Conservation (phyloP, 2,888 invertebrate genomes). For the Dugesia japonica region DNA sequence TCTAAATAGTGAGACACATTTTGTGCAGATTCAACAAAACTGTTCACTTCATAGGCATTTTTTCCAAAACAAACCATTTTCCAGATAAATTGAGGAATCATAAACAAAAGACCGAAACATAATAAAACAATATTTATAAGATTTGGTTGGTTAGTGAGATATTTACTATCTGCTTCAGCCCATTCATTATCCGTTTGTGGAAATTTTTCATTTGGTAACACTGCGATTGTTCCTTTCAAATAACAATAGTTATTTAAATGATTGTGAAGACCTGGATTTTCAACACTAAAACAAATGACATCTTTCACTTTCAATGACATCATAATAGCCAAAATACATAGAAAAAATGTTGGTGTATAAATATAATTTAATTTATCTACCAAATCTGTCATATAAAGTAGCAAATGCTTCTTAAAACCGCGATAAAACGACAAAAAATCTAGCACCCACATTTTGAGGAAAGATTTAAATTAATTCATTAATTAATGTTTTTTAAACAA, state of each 20-base stretch:
- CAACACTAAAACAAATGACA: background rate
- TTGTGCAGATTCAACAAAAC: background rate
- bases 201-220: background rate
- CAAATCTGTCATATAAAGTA: background rate
- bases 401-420: background rate
- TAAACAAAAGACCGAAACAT: background rate
- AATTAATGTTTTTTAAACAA: background rate
- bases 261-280: background rate
- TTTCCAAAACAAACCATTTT: background rate
- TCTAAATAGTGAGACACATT: background rate
- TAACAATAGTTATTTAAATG: background rate
- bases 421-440: background rate
- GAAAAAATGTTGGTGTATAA: background rate
- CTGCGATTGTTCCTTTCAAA: background rate
- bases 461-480: background rate
- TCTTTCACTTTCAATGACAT: background rate
- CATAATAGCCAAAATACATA: background rate
- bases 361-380: background rate
- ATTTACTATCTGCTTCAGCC: background rate
- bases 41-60: background rate
- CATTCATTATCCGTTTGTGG: background rate
- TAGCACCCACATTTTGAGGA: background rate
- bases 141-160: background rate
- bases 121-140: background rate
- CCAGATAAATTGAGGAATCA: background rate